Base-by-base conservation (phyloP, 2,113 vertebrate species). In the Hypomesus transpacificus region DNA sequence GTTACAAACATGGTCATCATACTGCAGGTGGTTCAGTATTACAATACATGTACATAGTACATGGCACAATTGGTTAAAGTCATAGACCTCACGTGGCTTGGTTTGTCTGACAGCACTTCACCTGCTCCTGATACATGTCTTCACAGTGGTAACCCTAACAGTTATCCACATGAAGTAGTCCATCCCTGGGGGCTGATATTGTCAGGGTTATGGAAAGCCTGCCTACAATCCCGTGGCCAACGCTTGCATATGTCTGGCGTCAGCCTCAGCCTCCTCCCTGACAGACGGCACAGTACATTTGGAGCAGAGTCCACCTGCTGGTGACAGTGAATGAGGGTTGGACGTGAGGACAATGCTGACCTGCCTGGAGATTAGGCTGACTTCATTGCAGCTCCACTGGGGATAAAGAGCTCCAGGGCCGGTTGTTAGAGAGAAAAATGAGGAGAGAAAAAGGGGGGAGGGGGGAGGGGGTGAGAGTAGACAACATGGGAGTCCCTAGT, bases 321-420 rank as follows among this genome's bases (percentile, higher is more conserved):
- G 57, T 28, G 57, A 18, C 54, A 65, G 71, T 73, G 77, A 70
- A 73, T 75, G 68, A 61, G 54, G 14, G 53, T 14, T 66, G 26
- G 79, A 75, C 52, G 53, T 65, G 52, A 70, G 69, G 66, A 75
- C 67, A 64, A 70, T 50, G 69, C 46, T n/a, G 60, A 52, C 28
- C 60, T 64, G 57, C 67, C 69, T 59, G 20, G 58, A 61, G 53
- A 69, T 75, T 22, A 75, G 58, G 53, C 17, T 34, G 53, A 24
- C 18, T 52, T n/a, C 18, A 13, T 14, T 16, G n/a, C 22, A 21
- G 63, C 24, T 68, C 67, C 63, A 31, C 21, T 14, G 46, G 59
- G 46, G 57, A 18, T n/a, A 63, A 51, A 11, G 66, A 31, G 59
- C 54, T 75, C 56, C 63, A 51, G 54, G 63, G 50, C 56, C 28